phyloP scores from a whole-genome alignment of 2,888 invertebrate genomes.

The Zaprionus bogoriensis region DNA sequence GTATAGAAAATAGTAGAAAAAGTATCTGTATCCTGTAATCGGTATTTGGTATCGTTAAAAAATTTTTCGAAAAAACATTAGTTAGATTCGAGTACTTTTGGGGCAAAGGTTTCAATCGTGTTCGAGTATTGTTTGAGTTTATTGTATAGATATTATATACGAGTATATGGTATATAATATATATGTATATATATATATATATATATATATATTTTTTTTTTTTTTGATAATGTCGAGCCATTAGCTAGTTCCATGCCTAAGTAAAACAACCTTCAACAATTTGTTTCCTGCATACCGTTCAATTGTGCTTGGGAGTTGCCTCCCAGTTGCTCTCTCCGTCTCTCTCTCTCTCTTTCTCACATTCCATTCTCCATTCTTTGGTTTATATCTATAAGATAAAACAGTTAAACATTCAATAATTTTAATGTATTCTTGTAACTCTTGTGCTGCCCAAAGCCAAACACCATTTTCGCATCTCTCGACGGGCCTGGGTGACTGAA shows the following conservation, averaged over 20 bases:
- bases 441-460: not conserved
- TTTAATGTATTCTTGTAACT: slow-evolving; percentile 16
- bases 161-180: not conserved
- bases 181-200: slow-evolving; percentile 5
- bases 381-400: slow-evolving; percentile 42
- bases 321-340: not conserved
- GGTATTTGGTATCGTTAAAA: slow-evolving; percentile 12
- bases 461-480: not conserved
- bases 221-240: slow-evolving; percentile 2
- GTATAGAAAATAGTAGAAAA: slow-evolving; percentile 56
- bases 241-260: slow-evolving; percentile 17
- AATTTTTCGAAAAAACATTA: slow-evolving; percentile 32
- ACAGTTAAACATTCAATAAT: slow-evolving; percentile 49
- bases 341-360: not conserved
- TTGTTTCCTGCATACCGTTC: slow-evolving; percentile 41
- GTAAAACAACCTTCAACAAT: slow-evolving; percentile 52
- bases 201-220: not conserved
- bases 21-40: slow-evolving; percentile 14
- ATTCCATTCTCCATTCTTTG: no score
- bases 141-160: not conserved
- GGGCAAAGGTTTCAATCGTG: no score
- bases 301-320: slow-evolving; percentile 30
- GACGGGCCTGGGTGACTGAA: not conserved
- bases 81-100: slow-evolving; percentile 25
- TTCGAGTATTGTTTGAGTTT: slow-evolving; percentile 14